Base-by-base conservation (phyloP, 1,140 invertebrate genomes). In the Steinernema feltiae region DNA sequence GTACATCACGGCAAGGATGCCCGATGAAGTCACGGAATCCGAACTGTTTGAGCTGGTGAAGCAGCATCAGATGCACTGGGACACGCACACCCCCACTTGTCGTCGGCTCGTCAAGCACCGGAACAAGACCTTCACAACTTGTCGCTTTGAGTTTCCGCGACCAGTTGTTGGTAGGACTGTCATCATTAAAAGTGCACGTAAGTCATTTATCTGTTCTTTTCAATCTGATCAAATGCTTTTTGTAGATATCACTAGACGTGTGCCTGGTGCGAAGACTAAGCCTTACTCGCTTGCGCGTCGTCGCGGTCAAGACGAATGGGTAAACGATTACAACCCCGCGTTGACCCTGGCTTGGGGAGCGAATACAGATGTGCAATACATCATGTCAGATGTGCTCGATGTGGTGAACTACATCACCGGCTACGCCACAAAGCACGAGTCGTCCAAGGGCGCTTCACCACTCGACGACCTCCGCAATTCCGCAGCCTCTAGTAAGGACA, bases 261-360 rank as follows among this genome's bases (percentile, higher is more conserved):
- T n/a, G n/a, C n/a, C n/a, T n/a, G n/a, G n/a, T n/a, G n/a, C n/a
- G n/a, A n/a, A n/a, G n/a, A n/a, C n/a, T n/a, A n/a, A n/a, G n/a
- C n/a, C n/a, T n/a, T n/a, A n/a, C n/a, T 46, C 41, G 41, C 41
- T 46, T 46, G 41, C 41, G 7, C 41, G 41, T 46, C 41, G 41
- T 46, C 7, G n/a, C n/a, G 53, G 53, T 27, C 12, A 15, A 63
- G 53, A 63, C 7, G 3, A 15, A 27, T n/a, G 7, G 12, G 70
- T 71, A 7, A 71, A 71, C 70, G 70, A 71, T 29, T 71, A 71
- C 70, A 71, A 71, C 35, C 70, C 70, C 2, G 30, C 35, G n/a
- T 7, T 71, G 7, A 7, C 30, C 3, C 70, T 71, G 7, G 30
- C 35, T 17, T 71, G 70, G 70, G 3, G 24, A 12, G 70, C 70